Conservation (phyloP, 2,797 vertebrate species). For the Pseudochaenichthys georgianus region DNA sequence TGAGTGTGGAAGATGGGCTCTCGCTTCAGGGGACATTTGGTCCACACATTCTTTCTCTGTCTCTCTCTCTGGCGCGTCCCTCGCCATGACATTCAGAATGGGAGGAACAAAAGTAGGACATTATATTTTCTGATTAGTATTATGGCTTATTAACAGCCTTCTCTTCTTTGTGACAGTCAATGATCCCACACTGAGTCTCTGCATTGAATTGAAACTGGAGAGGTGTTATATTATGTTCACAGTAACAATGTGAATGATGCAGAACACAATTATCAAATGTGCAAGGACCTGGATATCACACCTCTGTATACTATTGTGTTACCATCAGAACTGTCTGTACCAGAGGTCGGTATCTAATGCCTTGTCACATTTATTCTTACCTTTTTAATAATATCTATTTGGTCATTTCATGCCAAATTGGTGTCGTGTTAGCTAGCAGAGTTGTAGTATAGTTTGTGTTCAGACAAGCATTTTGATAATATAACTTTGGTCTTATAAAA, state of each 20-base stretch:
- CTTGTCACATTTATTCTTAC: neutral
- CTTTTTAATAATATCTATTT: neutral
- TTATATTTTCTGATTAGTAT: constrained; percentile 29
- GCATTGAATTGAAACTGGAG: constrained; percentile 1
- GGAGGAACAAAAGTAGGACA: constrained; percentile 9
- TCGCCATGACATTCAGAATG: constrained; percentile 17
- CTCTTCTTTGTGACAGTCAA: constrained; percentile 32
- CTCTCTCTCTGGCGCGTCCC: constrained; percentile 33
- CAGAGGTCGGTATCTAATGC: neutral
- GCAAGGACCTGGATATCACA: neutral
- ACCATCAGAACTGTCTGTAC: neutral
- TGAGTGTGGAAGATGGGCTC: constrained; percentile 59
- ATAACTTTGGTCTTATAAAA: neutral
- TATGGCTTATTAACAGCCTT: constrained; percentile 36
- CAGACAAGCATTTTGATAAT: neutral
- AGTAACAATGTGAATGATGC: constrained; percentile 9
- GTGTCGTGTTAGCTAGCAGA: neutral
- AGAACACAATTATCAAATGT: neutral
- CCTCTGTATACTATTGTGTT: neutral
- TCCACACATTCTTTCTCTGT: constrained; percentile 42
- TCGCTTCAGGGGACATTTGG: constrained; percentile 46
- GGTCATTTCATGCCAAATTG: neutral
- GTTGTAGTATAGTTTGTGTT: neutral
- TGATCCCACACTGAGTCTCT: constrained; percentile 7
- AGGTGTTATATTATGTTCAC: constrained; percentile 8